Percentiles rank a stretch among this genome's conserved stretches.
phyloP scores from a whole-genome alignment of 2,113 vertebrate genomes.

The Indri indri region DNA sequence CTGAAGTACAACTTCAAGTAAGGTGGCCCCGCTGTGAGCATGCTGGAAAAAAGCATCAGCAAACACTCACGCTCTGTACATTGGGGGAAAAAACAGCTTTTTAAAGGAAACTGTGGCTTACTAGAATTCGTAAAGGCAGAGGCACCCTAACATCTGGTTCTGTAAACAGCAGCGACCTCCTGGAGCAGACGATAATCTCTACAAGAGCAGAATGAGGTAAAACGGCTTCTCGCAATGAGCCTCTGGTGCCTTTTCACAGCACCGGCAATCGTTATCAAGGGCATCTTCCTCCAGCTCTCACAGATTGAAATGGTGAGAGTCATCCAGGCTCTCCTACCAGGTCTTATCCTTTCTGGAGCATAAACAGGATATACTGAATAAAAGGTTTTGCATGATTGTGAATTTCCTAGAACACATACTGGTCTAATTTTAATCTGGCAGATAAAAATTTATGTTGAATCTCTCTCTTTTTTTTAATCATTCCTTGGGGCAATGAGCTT shows the following conservation, averaged over 20 bases:
- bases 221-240: not conserved
- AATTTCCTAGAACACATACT: not conserved
- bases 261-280: not conserved
- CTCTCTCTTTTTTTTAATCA: not conserved
- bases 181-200: not conserved
- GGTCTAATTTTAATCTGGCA: not conserved
- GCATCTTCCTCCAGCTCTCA: not conserved
- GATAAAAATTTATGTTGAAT: not conserved
- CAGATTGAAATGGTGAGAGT: not conserved
- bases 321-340: not conserved
- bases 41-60: not conserved
- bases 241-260: not conserved
- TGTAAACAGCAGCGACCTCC: not conserved
- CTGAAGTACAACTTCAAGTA: conserved; percentile 6
- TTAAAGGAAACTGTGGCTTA: not conserved
- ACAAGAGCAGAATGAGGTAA: not conserved
- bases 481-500: not conserved
- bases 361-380: not conserved
- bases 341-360: not conserved
- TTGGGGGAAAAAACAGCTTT: not conserved
- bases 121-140: not conserved
- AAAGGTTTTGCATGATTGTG: not conserved
- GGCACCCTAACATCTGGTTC: not conserved
- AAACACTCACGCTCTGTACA: not conserved
- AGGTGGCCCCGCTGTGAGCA: not conserved